phyloP scores from a whole-genome alignment of 2,113 vertebrate species.

The Kobus ellipsiprymnus region DNA sequence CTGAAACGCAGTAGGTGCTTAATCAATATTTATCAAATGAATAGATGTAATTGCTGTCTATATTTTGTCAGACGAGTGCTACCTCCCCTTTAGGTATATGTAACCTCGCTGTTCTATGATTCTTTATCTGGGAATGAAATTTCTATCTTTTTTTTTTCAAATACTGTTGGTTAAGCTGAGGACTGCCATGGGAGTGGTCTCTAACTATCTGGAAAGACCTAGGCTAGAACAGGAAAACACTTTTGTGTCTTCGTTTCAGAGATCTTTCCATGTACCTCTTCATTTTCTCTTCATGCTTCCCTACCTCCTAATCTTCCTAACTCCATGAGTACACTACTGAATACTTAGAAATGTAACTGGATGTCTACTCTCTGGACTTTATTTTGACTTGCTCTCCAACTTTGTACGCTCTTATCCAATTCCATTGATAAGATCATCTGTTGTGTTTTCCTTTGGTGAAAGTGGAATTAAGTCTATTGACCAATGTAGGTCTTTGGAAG shows the following conservation, averaged over 20 bases:
- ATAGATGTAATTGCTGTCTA: neutral
- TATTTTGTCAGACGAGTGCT: neutral
- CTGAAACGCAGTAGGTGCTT: neutral
- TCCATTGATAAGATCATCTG: neutral
- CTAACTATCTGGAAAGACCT: neutral
- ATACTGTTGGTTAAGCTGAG: neutral
- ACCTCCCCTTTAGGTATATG: neutral
- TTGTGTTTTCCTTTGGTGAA: neutral
- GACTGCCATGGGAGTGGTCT: neutral
- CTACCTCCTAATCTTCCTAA: neutral
- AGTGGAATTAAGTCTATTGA: neutral
- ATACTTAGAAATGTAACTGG: neutral
- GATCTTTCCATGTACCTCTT: neutral
- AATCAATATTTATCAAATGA: neutral
- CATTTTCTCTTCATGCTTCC: neutral
- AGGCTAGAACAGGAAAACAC: neutral
- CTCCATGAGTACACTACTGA: neutral
- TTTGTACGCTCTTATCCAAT: neutral
- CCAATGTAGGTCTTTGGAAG: neutral
- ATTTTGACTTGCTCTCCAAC: neutral
- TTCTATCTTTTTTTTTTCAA: slow-evolving; percentile 9
- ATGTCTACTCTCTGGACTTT: neutral
- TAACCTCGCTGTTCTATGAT: neutral
- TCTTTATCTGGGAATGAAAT: neutral
- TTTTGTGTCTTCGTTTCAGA: neutral